Conservation (phyloP, 2,888 invertebrate genomes). For the Sipha maydis region DNA sequence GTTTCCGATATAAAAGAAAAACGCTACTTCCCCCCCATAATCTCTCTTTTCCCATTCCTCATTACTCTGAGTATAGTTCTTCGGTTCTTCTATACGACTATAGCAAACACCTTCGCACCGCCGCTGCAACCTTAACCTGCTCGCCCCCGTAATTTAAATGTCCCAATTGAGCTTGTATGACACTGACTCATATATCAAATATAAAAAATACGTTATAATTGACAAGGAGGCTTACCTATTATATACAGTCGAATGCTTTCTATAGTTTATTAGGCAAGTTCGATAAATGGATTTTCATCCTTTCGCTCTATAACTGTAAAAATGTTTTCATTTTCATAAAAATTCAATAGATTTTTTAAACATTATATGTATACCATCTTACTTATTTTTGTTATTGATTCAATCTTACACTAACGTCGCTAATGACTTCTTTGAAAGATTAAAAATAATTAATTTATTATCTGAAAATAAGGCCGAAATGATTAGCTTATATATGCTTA, state of each 20-base stretch:
- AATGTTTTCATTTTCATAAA: not conserved
- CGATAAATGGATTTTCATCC: not conserved
- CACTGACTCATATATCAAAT: conserved; percentile 31
- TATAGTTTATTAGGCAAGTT: not conserved
- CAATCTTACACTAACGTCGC: too few species aligned
- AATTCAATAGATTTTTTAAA: too few species aligned
- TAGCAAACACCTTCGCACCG: conserved; percentile 40
- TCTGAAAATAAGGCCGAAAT: too few species aligned
- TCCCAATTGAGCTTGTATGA: conserved; percentile 6
- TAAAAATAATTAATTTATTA: too few species aligned
- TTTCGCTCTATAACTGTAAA: not conserved
- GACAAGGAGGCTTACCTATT: not conserved
- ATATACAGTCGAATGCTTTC: not conserved
- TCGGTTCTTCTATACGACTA: not conserved
- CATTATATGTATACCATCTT: too few species aligned
- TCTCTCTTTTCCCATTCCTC: not conserved
- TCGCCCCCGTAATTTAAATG: conserved; percentile 37
- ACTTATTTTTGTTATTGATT: too few species aligned
- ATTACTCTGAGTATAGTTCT: not conserved
- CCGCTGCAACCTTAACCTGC: conserved; percentile 43
- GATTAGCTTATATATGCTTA: too few species aligned
- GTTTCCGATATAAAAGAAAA: conserved; percentile 49
- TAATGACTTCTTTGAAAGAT: too few species aligned
- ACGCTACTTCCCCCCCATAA: not conserved
- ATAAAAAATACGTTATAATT: not conserved